These are phyloP conservation scores for Mionectes macconnelli DNA, from an alignment of 2,113 vertebrate genomes.

Conservation along the genomic window DNA sequence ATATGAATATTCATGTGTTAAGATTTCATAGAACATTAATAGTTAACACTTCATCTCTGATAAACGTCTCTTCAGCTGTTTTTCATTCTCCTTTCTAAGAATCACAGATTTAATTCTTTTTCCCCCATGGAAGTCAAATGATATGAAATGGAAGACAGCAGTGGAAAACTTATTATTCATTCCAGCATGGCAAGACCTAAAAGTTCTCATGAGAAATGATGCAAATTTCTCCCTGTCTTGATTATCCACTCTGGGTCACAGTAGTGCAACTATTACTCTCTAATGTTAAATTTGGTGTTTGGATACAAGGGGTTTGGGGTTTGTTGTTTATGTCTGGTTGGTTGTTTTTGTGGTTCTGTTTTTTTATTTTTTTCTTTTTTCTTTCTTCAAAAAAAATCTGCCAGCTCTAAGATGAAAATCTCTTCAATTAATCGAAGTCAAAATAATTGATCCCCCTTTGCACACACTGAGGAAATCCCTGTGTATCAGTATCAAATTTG, in stretches of 20 bases:
- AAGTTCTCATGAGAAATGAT: neutral
- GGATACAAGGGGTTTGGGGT: neutral
- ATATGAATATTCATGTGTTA: neutral
- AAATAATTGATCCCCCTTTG: neutral
- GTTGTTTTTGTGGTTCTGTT: fast-evolving
- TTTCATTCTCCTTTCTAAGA: neutral
- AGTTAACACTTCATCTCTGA: neutral
- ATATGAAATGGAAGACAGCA: neutral
- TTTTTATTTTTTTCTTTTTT: too few species aligned
- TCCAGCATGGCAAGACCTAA: neutral
- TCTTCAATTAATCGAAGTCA: neutral
- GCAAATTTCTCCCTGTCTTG: neutral
- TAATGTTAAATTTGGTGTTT: neutral
- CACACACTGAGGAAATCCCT: neutral
- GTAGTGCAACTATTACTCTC: neutral
- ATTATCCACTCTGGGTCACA: neutral
- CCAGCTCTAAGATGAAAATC: neutral
- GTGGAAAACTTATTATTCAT: neutral
- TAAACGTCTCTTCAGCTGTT: neutral
- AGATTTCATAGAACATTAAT: neutral
- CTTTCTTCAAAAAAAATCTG: neutral
- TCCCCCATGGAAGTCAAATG: neutral
- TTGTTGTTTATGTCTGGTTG: fast-evolving
- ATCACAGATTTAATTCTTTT: neutral
- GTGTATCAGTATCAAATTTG: neutral